Conservation (phyloP, 1,140 invertebrate species). For the Asobara japonica region DNA sequence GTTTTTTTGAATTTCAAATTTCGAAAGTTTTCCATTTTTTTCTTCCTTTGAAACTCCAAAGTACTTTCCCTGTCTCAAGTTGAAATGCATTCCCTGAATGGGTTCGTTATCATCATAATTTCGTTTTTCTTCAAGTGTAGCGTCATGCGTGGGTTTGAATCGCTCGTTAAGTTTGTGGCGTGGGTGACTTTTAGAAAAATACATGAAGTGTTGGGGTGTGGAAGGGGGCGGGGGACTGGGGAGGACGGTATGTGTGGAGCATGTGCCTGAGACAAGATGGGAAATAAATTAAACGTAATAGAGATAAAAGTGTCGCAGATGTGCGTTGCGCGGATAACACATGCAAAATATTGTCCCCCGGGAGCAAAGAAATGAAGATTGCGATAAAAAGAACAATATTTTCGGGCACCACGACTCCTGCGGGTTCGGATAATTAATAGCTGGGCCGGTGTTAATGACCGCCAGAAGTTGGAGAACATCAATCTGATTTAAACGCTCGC, state of each 20-base stretch:
- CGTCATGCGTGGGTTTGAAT: conserved; percentile 18
- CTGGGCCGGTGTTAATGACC: not conserved
- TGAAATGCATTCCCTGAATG: conserved; percentile 14
- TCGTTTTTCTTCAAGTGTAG: conserved; percentile 10
- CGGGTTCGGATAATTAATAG: not conserved
- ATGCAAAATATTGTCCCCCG: not conserved
- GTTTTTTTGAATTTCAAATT: no score
- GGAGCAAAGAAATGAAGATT: not conserved
- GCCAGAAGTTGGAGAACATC: conserved; percentile 8
- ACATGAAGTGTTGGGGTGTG: not conserved
- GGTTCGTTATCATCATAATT: conserved; percentile 23
- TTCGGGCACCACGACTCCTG: not conserved
- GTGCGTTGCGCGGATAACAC: not conserved
- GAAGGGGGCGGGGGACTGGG: not conserved
- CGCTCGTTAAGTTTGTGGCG: conserved; percentile 16
- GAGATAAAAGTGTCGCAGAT: not conserved
- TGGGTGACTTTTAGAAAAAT: conserved; percentile 6
- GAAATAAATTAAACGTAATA: not conserved
- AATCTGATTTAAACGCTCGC: conserved; percentile 12
- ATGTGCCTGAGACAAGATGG: not conserved
- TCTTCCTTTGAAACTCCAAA: not conserved
- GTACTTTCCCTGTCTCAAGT: not conserved
- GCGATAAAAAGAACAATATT: not conserved
- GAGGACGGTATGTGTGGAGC: not conserved
- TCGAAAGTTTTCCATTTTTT: no score